Conservation (phyloP, 2,888 invertebrate genomes). For the Bombylius discolor region DNA sequence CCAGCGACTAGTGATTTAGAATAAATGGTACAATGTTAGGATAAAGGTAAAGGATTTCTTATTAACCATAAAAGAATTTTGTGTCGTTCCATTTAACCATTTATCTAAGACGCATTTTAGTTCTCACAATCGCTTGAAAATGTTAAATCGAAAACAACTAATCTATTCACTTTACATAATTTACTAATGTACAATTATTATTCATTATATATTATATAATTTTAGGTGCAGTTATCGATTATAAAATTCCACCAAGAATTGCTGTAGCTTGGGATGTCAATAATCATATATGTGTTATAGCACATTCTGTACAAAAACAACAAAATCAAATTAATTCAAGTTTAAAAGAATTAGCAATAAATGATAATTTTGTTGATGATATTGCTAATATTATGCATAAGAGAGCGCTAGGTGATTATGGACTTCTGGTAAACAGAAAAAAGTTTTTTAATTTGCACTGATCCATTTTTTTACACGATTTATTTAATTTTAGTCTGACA, state of each 20-base stretch:
- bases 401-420: constrained; percentile 57
- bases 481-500: constrained; percentile 42
- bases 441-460: not conserved
- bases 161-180: too few relatives aligned
- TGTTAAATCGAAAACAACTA: too few relatives aligned
- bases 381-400: constrained; percentile 54
- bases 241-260: constrained; percentile 28
- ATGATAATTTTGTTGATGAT: constrained; percentile 35
- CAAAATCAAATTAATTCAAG: not conserved
- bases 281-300: constrained; percentile 18
- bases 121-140: too few relatives aligned
- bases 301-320: not conserved
- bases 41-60: too few relatives aligned
- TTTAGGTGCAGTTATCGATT: constrained; percentile 19
- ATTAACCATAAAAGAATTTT: too few relatives aligned
- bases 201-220: too few relatives aligned
- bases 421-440: constrained; percentile 45
- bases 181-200: too few relatives aligned
- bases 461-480: not conserved
- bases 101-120: too few relatives aligned
- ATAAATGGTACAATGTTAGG: too few relatives aligned
- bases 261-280: constrained; percentile 30
- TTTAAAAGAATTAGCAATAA: constrained; percentile 6
- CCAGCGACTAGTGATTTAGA: too few relatives aligned
- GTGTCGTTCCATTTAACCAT: too few relatives aligned